Conservation (phyloP, 2,888 invertebrate species). For the Cataglyphis albicans region DNA sequence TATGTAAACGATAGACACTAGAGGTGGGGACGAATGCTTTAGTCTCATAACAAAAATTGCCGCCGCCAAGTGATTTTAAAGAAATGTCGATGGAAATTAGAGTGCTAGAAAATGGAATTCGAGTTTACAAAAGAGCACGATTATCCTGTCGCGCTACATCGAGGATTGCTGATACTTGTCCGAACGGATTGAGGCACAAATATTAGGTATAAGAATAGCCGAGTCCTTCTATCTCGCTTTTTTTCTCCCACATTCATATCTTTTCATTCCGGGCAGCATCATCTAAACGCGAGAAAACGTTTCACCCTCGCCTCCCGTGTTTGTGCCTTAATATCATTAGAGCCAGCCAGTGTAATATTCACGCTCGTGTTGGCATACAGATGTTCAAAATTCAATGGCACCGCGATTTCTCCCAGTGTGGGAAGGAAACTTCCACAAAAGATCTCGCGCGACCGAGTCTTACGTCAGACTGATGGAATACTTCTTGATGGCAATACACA, state of each 20-base stretch:
- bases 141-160: constrained; percentile 36
- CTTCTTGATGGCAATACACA: constrained; percentile 57
- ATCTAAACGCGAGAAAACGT: constrained; percentile 18
- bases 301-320: constrained; percentile 22
- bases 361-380: constrained; percentile 40
- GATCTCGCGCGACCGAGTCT: constrained; percentile 50
- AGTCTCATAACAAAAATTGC: constrained; percentile 32
- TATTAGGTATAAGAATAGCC: constrained; percentile 16
- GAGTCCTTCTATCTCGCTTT: background rate
- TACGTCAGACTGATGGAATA: constrained; percentile 59
- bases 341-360: constrained; percentile 59
- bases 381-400: constrained; percentile 50
- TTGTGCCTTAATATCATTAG: constrained; percentile 61
- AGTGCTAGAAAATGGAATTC: constrained; percentile 32
- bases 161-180: constrained; percentile 8
- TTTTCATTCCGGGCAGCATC: constrained; percentile 9
- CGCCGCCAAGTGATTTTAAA: constrained; percentile 15
- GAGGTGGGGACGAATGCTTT: background rate
- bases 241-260: constrained; percentile 3
- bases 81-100: constrained; percentile 38
- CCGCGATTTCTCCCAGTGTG: background rate
- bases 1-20: constrained; percentile 22
- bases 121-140: constrained; percentile 39
- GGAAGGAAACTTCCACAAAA: constrained; percentile 57
- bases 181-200: constrained; percentile 14